phyloP scores from a whole-genome alignment of 2,113 vertebrate genomes.

The Castor canadensis region DNA sequence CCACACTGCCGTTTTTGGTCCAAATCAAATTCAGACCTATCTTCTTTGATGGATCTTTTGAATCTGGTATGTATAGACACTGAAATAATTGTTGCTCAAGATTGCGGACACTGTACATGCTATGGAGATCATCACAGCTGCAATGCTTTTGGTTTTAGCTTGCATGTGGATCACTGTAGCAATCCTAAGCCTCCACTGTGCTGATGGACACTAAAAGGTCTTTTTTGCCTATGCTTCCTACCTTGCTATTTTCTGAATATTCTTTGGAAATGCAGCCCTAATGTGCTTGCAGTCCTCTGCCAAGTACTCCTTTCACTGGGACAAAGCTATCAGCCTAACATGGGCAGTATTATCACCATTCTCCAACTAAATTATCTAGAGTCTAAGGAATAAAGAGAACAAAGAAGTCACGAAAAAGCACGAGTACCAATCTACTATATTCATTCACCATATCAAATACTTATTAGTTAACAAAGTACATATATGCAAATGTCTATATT shows the following conservation, averaged over 20 bases:
- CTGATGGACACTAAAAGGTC: neutral
- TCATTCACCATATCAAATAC: neutral
- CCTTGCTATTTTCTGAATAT: neutral
- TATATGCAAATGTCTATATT: neutral
- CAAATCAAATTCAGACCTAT: neutral
- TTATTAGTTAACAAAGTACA: neutral
- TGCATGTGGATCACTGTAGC: neutral
- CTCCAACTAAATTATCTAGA: conserved; percentile 35
- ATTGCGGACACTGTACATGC: neutral
- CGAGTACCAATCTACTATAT: neutral
- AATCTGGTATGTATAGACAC: neutral
- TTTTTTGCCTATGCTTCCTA: neutral
- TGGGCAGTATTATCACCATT: neutral
- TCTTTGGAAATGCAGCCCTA: neutral
- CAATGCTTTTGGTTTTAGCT: neutral
- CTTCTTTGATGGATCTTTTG: neutral
- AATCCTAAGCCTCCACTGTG: neutral
- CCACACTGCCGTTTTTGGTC: neutral
- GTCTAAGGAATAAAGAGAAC: conserved; percentile 2
- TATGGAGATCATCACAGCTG: neutral
- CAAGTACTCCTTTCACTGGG: neutral
- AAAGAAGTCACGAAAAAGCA: neutral
- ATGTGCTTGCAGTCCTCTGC: neutral
- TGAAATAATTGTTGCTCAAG: neutral
- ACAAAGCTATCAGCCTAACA: neutral